These are phyloP conservation scores for Eurytoma californica DNA, from an alignment of 2,888 invertebrate genomes.

Conservation along the genomic window DNA sequence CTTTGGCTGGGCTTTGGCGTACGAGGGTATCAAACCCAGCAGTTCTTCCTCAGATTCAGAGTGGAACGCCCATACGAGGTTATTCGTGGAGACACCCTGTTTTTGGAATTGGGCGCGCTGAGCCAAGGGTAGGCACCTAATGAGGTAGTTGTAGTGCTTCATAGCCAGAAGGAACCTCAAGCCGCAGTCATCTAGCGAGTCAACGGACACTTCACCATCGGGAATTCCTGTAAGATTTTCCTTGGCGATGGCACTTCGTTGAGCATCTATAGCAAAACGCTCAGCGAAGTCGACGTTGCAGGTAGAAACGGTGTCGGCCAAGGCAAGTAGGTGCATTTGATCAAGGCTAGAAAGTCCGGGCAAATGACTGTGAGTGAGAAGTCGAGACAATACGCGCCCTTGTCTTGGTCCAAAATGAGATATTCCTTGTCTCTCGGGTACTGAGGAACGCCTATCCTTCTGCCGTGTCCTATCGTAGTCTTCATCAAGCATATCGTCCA, in stretches of 20 bases:
- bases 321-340: constrained; percentile 99
- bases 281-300: constrained; percentile 93
- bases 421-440: constrained; percentile 84
- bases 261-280: constrained; percentile 82
- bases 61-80: constrained; percentile 99
- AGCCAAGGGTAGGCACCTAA: constrained; percentile 91
- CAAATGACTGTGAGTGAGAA: constrained; percentile 95
- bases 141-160: constrained; percentile 97
- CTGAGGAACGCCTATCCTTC: constrained; percentile 81
- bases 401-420: constrained; percentile 93
- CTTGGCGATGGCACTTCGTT: constrained; percentile 82
- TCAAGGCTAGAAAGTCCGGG: constrained; percentile 97
- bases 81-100: constrained; percentile 90
- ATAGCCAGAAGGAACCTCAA: constrained; percentile 96
- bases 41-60: constrained; percentile 98
- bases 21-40: constrained; percentile 90
- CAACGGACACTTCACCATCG: constrained; percentile 79
- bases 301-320: constrained; percentile 98
- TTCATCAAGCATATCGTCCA: constrained; percentile 88
- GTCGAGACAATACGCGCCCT: constrained; percentile 88
- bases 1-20: constrained; percentile 87
- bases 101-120: constrained; percentile 91
- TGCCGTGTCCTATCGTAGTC: constrained; percentile 79
- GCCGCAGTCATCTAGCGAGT: constrained; percentile 97
- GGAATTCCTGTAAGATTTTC: constrained; percentile 80